Evolutionary conservation across 2,888 invertebrate genomes (phyloP).

Genomic region (Pollenia angustigena): DNA sequence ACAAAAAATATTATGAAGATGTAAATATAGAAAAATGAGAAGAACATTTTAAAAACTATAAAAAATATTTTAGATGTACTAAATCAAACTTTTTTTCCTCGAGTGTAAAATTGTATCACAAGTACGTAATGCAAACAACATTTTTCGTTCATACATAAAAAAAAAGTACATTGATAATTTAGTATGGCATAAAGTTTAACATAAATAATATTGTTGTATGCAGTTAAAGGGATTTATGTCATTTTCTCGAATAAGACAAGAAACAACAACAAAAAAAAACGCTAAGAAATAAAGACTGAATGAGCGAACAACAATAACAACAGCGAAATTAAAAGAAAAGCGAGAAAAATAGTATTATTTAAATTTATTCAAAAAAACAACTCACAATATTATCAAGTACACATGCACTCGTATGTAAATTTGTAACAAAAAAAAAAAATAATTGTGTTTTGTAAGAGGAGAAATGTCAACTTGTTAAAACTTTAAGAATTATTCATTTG

Average conservation of each 20-base stretch:
- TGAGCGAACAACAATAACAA: background rate
- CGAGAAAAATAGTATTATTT: constrained; percentile 53
- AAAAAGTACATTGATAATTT: constrained; percentile 51
- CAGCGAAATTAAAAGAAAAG: constrained; percentile 54
- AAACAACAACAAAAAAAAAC: constrained; percentile 18
- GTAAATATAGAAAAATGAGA: too few relatives aligned
- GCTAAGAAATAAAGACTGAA: constrained; percentile 43
- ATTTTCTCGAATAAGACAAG: constrained; percentile 48
- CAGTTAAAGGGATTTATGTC: constrained; percentile 74
- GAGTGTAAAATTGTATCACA: constrained; percentile 33
- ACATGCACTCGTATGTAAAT: background rate
- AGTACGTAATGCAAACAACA: constrained; percentile 39
- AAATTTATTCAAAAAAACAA: constrained; percentile 38
- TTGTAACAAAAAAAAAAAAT: constrained; percentile 2
- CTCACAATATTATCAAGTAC: constrained; percentile 35
- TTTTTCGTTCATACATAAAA: constrained; percentile 8
- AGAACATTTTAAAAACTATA: too few relatives aligned
- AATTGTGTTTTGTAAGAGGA: constrained; percentile 34
- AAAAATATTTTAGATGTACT: background rate
- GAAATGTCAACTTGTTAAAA: constrained; percentile 75
- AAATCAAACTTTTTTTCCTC: background rate
- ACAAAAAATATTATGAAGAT: too few relatives aligned
- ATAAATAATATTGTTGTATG: constrained; percentile 69
- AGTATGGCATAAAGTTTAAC: constrained; percentile 61
- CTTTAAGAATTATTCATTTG: constrained; percentile 73